Evolutionary conservation across 1,140 invertebrate species (phyloP).

Genomic region (Yoshiicerus persimilis): DNA sequence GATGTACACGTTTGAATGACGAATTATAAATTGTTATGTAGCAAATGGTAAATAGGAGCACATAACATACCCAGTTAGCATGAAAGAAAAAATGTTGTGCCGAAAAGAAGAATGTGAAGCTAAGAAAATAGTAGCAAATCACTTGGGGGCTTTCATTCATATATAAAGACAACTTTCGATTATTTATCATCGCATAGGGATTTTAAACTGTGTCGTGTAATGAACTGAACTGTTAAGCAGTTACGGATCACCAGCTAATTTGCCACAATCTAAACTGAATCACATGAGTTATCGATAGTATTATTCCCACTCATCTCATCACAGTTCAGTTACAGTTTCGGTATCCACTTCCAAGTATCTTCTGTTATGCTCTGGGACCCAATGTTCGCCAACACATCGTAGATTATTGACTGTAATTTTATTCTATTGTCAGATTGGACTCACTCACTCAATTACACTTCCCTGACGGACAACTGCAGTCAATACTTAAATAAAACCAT

Average conservation of each 20-base stretch:
- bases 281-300: too few relatives aligned
- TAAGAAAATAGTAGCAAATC: background rate
- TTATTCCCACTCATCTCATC: too few relatives aligned
- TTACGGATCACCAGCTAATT: background rate
- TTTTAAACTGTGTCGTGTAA: background rate
- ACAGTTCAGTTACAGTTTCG: too few relatives aligned
- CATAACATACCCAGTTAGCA: too few relatives aligned
- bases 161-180: conserved; percentile 23
- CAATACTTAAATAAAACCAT: background rate
- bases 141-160: conserved; percentile 6
- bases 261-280: background rate
- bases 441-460: background rate
- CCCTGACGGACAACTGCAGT: background rate
- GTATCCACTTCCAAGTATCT: too few relatives aligned
- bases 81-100: background rate
- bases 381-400: background rate
- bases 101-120: background rate
- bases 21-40: background rate
- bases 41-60: background rate
- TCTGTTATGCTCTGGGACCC: too few relatives aligned
- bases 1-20: background rate
- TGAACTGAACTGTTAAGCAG: background rate
- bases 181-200: background rate
- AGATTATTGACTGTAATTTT: background rate
- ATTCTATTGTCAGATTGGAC: background rate